Conservation (phyloP, 2,888 invertebrate genomes). For the Drosophila helvetica region DNA sequence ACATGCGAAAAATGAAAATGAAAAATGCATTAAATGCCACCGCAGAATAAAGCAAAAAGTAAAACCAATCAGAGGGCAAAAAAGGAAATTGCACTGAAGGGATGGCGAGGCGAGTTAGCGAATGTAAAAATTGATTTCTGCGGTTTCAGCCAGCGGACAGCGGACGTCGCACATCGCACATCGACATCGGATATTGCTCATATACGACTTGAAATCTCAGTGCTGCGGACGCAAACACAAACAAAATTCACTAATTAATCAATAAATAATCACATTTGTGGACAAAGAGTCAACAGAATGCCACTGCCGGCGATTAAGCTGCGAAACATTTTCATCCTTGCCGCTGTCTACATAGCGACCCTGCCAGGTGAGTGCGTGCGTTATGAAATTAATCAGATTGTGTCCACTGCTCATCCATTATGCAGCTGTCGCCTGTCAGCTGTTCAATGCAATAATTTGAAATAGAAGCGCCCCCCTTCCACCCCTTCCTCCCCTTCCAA, state of each 20-base stretch:
- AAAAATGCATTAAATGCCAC: conserved; percentile 74
- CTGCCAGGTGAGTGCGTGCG: conserved; percentile 63
- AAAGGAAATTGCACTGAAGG: conserved; percentile 65
- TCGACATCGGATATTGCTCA: conserved; percentile 45
- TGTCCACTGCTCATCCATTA: background rate
- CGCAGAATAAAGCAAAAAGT: conserved; percentile 68
- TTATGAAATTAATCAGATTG: background rate
- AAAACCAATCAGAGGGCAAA: conserved; percentile 42
- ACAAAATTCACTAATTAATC: conserved; percentile 37
- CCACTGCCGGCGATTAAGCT: conserved; percentile 43
- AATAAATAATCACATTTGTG: conserved; percentile 26
- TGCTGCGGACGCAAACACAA: conserved; percentile 3
- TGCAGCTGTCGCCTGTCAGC: background rate
- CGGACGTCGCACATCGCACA: conserved; percentile 54
- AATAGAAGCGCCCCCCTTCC: background rate
- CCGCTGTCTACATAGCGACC: conserved; percentile 51
- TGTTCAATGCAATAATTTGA: background rate
- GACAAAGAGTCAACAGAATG: conserved; percentile 40
- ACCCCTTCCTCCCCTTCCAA: no score
- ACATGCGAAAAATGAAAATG: conserved; percentile 51
- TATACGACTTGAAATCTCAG: conserved; percentile 49
- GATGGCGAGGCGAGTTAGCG: conserved; percentile 50
- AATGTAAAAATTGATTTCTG: conserved; percentile 76
- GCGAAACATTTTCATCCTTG: conserved; percentile 45
- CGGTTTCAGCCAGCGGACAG: conserved; percentile 61